phyloP scores from a whole-genome alignment of 2,888 invertebrate genomes.

The Seira musarum region DNA sequence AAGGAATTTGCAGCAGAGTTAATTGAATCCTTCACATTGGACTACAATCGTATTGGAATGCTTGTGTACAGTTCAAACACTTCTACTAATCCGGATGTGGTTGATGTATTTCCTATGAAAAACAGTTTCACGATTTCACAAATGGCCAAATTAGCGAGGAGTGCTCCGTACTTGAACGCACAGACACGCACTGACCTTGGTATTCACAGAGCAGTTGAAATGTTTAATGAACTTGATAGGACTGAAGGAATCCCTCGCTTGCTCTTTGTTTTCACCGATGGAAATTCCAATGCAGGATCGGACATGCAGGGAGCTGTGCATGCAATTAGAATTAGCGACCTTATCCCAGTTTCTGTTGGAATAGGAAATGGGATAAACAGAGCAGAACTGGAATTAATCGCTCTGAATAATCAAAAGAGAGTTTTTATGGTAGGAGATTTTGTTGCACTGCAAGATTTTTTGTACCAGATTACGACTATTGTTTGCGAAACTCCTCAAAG shows the following conservation, averaged over 20 bases:
- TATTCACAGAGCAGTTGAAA: slow-evolving; percentile 20
- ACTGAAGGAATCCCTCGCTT: slow-evolving; percentile 37
- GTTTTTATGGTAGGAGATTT: slow-evolving; percentile 43
- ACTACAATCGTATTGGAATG: slow-evolving; percentile 45
- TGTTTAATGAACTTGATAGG: neutral
- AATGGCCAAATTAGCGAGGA: slow-evolving; percentile 1
- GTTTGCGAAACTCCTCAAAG: slow-evolving; percentile 57
- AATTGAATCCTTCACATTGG: slow-evolving; percentile 41
- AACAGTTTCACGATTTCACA: slow-evolving; percentile 21
- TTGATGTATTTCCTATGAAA: slow-evolving; percentile 32
- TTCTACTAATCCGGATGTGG: too few relatives aligned
- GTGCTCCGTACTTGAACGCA: slow-evolving; percentile 9
- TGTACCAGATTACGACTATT: slow-evolving; percentile 40
- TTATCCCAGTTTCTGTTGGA: slow-evolving; percentile 55
- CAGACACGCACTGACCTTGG: slow-evolving; percentile 51
- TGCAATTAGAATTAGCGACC: neutral
- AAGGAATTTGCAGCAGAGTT: slow-evolving; percentile 50
- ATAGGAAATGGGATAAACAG: slow-evolving; percentile 37
- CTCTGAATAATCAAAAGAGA: slow-evolving; percentile 26
- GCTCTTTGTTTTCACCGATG: slow-evolving; percentile 55
- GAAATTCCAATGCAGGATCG: neutral
- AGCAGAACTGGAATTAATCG: slow-evolving; percentile 47
- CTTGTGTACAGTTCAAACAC: slow-evolving; percentile 29
- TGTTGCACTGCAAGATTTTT: slow-evolving; percentile 48
- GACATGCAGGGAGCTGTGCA: neutral